These are phyloP conservation scores for Papilio helenus DNA, from an alignment of 1,140 invertebrate genomes.

Conservation along the genomic window DNA sequence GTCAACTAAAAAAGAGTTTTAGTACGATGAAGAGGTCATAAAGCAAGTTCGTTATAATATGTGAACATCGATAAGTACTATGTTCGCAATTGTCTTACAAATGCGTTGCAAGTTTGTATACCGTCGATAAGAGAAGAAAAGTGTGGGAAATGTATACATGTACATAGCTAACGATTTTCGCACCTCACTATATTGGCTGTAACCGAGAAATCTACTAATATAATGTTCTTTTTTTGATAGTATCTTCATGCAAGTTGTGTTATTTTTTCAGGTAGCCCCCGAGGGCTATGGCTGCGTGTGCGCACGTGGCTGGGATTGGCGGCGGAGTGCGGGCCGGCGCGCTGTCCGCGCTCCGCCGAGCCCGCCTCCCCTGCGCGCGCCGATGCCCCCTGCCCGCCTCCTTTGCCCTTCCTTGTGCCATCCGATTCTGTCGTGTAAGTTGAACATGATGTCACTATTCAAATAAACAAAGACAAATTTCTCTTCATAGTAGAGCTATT, in stretches of 20 bases:
- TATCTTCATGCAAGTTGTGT: constrained; percentile 5
- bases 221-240: neutral
- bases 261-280: constrained; percentile 62
- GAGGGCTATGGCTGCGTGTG: constrained; percentile 74
- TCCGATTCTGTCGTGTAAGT: constrained; percentile 87
- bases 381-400: constrained; percentile 87
- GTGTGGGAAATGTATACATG: too few species aligned
- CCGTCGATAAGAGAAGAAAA: too few species aligned
- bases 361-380: constrained; percentile 86
- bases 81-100: too few species aligned
- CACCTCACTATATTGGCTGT: too few species aligned
- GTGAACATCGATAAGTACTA: too few species aligned
- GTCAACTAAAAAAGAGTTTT: neutral
- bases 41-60: too few species aligned
- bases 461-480: neutral
- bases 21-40: too few species aligned
- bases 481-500: constrained; percentile 23
- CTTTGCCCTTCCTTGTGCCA: constrained; percentile 88
- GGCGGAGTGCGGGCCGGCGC: constrained; percentile 84
- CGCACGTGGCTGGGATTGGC: constrained; percentile 80
- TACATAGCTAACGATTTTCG: too few species aligned
- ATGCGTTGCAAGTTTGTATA: too few species aligned
- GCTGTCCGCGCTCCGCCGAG: constrained; percentile 87
- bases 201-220: too few species aligned
- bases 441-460: neutral